phyloP scores from a whole-genome alignment of 2,113 vertebrate species.

The Cinclus mexicanus region DNA sequence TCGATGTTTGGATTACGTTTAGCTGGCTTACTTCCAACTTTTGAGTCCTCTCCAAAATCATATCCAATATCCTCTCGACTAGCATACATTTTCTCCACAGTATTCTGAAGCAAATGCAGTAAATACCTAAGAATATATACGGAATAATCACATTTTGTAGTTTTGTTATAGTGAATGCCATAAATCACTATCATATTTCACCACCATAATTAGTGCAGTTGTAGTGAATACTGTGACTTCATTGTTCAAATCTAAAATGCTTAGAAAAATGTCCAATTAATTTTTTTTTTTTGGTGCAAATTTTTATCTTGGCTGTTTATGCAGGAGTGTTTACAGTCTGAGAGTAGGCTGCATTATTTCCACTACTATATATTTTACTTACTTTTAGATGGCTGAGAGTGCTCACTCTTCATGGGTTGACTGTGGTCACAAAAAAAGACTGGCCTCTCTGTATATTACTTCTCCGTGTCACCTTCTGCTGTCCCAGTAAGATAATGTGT shows the following conservation, averaged over 20 bases:
- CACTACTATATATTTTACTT: neutral
- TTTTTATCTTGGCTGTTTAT: neutral
- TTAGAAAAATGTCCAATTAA: neutral
- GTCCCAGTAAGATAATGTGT: neutral
- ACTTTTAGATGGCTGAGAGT: neutral
- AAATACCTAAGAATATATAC: neutral
- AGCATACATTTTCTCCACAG: conserved; percentile 72
- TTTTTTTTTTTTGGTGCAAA: neutral
- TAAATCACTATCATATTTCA: neutral
- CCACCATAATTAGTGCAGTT: neutral
- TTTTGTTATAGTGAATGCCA: neutral
- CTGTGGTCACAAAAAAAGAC: neutral
- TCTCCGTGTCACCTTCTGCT: neutral
- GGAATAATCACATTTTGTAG: neutral
- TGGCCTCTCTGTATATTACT: neutral
- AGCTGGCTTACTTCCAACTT: conserved; percentile 62
- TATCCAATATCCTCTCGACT: conserved; percentile 75
- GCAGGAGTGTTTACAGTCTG: neutral
- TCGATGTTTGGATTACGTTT: conserved; percentile 75
- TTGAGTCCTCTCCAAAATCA: conserved; percentile 71
- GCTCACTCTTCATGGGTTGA: conserved; percentile 35
- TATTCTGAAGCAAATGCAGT: conserved; percentile 60
- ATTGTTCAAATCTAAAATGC: neutral
- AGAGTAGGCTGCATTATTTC: neutral
- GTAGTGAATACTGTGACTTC: neutral